Evolutionary conservation across 1,140 invertebrate species (phyloP).

Genomic region (Aphidius gifuensis): DNA sequence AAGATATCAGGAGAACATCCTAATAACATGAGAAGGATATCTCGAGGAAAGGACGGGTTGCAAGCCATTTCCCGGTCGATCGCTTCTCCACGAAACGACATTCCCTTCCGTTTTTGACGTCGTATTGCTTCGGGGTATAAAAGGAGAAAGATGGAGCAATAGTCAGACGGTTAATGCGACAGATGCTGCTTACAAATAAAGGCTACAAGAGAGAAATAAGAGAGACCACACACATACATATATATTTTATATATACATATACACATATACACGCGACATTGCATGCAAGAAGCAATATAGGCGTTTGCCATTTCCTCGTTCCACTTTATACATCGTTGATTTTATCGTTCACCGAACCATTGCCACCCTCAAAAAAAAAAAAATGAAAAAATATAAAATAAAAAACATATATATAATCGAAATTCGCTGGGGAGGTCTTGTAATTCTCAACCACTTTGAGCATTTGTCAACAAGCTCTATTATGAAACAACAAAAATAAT

Average conservation of each 20-base stretch:
- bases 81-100: constrained; percentile 21
- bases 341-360: too few species aligned
- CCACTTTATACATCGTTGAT: constrained; percentile 2
- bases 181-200: neutral
- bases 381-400: neutral
- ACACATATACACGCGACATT: constrained; percentile 16
- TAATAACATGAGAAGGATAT: constrained; percentile 8
- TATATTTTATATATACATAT: neutral
- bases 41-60: neutral
- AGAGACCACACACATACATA: constrained; percentile 2
- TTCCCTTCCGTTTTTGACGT: constrained; percentile 15
- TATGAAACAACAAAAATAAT: too few species aligned
- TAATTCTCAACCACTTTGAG: constrained; percentile 3
- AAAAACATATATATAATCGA: constrained; percentile 14
- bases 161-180: neutral
- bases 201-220: neutral
- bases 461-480: constrained; percentile 10
- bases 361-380: neutral
- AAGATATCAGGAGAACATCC: neutral
- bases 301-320: constrained; percentile 14
- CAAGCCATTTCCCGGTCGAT: constrained; percentile 27
- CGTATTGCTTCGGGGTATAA: neutral
- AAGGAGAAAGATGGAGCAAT: neutral
- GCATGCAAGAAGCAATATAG: constrained; percentile 18
- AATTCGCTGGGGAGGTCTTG: neutral